phyloP scores from a whole-genome alignment of 2,888 invertebrate genomes.

The Andricus curvator region DNA sequence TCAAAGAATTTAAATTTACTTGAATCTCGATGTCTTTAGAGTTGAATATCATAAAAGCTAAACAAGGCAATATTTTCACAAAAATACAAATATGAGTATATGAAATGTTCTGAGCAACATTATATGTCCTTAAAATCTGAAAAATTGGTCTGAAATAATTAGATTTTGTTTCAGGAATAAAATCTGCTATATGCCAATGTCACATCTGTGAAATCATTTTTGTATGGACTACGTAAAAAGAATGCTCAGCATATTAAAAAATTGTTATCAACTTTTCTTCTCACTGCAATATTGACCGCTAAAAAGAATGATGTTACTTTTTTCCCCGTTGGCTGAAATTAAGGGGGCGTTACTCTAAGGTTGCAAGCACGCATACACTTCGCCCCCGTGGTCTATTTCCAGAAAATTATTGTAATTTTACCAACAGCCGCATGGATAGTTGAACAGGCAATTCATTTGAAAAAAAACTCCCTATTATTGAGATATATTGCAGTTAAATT shows the following conservation, averaged over 20 bases:
- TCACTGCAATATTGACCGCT: slow-evolving; percentile 15
- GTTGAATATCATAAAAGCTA: no score
- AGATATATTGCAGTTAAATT: slow-evolving; percentile 15
- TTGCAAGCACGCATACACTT: slow-evolving; percentile 37
- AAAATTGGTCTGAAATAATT: no score
- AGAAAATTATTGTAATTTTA: slow-evolving; percentile 40
- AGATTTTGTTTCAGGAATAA: no score
- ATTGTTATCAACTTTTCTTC: slow-evolving; percentile 19
- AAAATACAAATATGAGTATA: no score
- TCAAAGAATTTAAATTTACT: no score
- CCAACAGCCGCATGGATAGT: slow-evolving; percentile 23
- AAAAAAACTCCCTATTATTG: neutral
- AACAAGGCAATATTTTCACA: no score
- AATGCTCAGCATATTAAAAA: neutral
- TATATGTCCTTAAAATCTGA: no score
- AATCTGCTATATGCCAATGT: no score
- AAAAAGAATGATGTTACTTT: slow-evolving; percentile 36
- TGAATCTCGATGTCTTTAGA: no score
- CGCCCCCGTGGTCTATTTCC: slow-evolving; percentile 36
- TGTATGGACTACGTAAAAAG: neutral
- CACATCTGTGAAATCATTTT: no score
- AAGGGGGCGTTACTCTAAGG: slow-evolving; percentile 35
- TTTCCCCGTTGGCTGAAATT: slow-evolving; percentile 22
- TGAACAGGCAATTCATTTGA: slow-evolving; percentile 37
- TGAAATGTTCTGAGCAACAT: no score